Conservation (phyloP, 1,140 invertebrate species). For the Oncopeltus fasciatus region DNA sequence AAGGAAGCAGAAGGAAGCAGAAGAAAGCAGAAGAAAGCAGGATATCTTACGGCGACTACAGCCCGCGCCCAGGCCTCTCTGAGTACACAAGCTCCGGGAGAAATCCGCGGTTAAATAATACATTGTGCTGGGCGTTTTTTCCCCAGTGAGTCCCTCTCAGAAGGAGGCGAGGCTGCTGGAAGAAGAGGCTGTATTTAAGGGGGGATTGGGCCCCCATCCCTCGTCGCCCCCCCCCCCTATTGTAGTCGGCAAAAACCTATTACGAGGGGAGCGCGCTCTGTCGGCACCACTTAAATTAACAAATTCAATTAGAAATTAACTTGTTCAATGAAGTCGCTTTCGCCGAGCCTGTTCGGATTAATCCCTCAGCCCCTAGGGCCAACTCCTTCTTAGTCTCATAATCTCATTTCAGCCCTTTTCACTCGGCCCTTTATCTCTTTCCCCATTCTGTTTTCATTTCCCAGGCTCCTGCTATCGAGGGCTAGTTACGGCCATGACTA, state of each 20-base stretch:
- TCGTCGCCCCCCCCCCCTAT: neutral
- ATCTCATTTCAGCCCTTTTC: neutral
- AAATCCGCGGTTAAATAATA: neutral
- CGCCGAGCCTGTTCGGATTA: neutral
- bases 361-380: neutral
- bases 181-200: neutral
- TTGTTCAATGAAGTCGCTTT: constrained; percentile 10
- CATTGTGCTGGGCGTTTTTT: too few relatives aligned
- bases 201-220: neutral
- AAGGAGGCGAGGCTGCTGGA: neutral
- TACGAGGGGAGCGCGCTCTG: too few relatives aligned
- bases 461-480: too few relatives aligned
- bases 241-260: neutral
- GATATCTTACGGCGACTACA: too few relatives aligned
- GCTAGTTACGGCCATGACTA: too few relatives aligned
- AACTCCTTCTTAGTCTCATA: neutral
- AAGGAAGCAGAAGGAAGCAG: too few relatives aligned
- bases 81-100: too few relatives aligned
- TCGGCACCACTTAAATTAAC: constrained; percentile 12
- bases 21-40: too few relatives aligned
- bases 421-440: neutral
- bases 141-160: too few relatives aligned
- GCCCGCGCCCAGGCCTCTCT: too few relatives aligned
- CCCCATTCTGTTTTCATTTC: neutral
- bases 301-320: constrained; percentile 14